These are phyloP conservation scores for Macrostomum lignano DNA, from an alignment of 1,140 invertebrate genomes.

Conservation along the genomic window DNA sequence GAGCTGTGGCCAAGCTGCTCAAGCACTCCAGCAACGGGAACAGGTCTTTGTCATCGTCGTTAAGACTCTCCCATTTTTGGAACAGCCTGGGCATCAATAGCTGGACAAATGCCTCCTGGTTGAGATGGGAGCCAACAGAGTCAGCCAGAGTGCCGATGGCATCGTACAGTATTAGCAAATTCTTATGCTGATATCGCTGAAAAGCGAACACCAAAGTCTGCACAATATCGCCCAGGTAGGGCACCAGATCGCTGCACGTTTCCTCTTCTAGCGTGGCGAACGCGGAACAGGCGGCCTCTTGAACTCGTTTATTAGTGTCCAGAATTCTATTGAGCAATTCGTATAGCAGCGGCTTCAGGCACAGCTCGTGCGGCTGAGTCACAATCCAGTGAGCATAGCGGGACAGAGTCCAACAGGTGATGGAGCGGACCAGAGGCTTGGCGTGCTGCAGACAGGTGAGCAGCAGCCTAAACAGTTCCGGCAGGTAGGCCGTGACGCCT, in stretches of 20 bases:
- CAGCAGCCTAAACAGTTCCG: constrained; percentile 76
- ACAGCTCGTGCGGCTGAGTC: constrained; percentile 60
- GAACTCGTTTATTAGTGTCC: constrained; percentile 86
- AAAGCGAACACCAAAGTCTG: constrained; percentile 94
- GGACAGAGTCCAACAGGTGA: constrained; percentile 92
- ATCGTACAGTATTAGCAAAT: constrained; percentile 86
- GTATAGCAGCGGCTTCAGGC: constrained; percentile 72
- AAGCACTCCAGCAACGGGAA: constrained; percentile 88
- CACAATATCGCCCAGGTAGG: constrained; percentile 77
- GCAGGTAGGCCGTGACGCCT: constrained; percentile 77
- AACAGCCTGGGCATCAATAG: constrained; percentile 89
- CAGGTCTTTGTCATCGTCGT: constrained; percentile 90
- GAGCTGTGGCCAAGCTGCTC: constrained; percentile 78
- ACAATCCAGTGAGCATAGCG: constrained; percentile 94
- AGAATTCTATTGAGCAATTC: constrained; percentile 71
- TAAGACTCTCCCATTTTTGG: constrained; percentile 83
- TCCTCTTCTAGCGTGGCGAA: constrained; percentile 96
- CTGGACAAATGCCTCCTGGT: constrained; percentile 72
- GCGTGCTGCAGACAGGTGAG: constrained; percentile 67
- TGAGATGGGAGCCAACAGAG: constrained; percentile 78
- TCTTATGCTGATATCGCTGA: constrained; percentile 78
- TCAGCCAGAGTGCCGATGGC: constrained; percentile 91
- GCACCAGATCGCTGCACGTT: constrained; percentile 82
- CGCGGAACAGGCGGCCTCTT: constrained; percentile 92
- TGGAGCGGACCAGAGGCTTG: constrained; percentile 78